Percentiles rank a stretch among this genome's conserved stretches.
Evolutionary conservation across 2,113 vertebrate genomes (phyloP).

Genomic region (Vidua macroura): DNA sequence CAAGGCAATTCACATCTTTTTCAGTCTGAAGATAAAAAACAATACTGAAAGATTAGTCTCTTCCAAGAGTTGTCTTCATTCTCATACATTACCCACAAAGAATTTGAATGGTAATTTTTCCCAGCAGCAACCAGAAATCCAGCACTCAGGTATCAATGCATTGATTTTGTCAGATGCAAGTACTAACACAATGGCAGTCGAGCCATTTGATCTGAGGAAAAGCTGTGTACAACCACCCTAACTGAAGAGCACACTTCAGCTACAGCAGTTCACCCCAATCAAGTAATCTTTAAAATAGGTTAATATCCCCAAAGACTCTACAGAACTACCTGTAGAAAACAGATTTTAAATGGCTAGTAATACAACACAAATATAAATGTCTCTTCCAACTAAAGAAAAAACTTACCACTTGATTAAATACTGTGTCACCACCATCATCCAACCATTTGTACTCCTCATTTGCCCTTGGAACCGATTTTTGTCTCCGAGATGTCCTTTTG

Average conservation of each 20-base stretch:
- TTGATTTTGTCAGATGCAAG: background rate
- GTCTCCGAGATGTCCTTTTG: no score
- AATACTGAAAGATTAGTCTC: background rate
- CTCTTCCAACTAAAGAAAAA: no score
- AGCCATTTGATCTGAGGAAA: background rate
- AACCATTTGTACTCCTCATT: no score
- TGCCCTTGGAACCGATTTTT: no score
- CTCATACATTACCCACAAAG: background rate
- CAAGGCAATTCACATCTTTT: constrained; percentile 78
- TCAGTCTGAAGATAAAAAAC: constrained; percentile 72
- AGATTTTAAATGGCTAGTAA: background rate
- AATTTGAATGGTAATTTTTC: background rate
- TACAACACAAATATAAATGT: no score
- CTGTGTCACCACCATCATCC: no score
- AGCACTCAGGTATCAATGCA: background rate
- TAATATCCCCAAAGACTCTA: background rate
- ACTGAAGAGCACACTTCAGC: background rate
- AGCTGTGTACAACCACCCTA: background rate
- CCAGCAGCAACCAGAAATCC: background rate
- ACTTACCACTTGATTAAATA: no score
- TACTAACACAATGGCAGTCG: background rate
- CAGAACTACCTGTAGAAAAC: background rate
- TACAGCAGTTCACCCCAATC: background rate
- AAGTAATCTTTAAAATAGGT: accelerated
- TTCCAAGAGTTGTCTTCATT: background rate